Evolutionary conservation across 2,797 vertebrate genomes (phyloP).

Genomic region (Huso huso): DNA sequence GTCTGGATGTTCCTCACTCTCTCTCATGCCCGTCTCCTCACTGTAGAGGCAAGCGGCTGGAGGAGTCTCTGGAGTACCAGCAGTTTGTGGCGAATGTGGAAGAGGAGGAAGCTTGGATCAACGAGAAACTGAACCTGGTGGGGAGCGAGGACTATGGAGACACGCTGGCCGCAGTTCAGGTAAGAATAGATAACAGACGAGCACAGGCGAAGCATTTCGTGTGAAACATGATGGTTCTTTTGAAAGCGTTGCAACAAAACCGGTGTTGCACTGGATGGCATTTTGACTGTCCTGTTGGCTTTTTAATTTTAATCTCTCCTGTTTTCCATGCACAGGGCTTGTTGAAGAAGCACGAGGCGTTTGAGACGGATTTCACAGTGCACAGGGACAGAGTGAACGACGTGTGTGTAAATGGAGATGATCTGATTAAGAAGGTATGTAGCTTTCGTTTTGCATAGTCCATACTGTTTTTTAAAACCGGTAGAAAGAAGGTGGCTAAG

Average conservation of each 20-base stretch:
- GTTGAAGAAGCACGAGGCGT: constrained; percentile 94
- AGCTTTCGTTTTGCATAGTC: background rate
- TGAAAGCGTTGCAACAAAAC: too few species aligned
- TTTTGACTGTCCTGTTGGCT: background rate
- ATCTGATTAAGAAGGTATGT: constrained; percentile 91
- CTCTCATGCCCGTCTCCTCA: background rate
- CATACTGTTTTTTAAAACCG: too few species aligned
- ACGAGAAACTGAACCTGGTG: constrained; percentile 94
- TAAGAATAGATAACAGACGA: constrained; percentile 26
- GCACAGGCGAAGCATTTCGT: background rate
- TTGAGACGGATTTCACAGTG: constrained; percentile 95
- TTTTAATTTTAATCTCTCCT: background rate
- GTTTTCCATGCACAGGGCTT: constrained; percentile 65
- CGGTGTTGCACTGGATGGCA: background rate
- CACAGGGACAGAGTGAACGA: constrained; percentile 91
- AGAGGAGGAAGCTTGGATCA: constrained; percentile 98
- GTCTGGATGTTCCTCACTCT: too few species aligned
- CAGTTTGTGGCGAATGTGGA: constrained; percentile 98
- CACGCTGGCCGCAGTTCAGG: constrained; percentile 94
- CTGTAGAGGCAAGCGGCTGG: constrained; percentile 82
- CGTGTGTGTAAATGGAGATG: constrained; percentile 86
- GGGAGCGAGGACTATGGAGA: constrained; percentile 96
- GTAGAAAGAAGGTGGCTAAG: too few species aligned
- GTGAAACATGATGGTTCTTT: background rate
- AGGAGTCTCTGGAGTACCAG: constrained; percentile 96